Percentiles rank a stretch among this genome's conserved stretches.
Evolutionary conservation across 2,797 vertebrate genomes (phyloP).

Genomic region (Gambelia wislizenii): DNA sequence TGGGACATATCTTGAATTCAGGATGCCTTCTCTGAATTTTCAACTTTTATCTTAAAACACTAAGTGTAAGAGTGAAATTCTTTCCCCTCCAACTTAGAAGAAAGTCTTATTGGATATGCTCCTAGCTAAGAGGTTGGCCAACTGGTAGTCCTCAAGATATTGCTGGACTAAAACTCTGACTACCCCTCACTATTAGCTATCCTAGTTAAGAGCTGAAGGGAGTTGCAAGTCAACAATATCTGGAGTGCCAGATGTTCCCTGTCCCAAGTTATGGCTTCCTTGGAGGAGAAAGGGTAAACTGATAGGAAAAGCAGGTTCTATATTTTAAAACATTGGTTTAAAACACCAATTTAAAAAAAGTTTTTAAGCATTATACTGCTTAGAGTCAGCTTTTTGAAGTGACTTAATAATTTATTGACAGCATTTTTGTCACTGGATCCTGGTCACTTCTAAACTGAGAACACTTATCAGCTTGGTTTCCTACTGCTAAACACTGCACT

Average conservation of each 20-base stretch:
- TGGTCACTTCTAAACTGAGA: neutral
- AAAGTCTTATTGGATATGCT: neutral
- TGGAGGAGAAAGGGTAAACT: too few species aligned
- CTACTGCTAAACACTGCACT: neutral
- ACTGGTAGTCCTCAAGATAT: too few species aligned
- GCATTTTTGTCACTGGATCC: neutral
- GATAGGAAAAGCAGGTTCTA: neutral
- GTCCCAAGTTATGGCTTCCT: too few species aligned
- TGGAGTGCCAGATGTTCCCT: too few species aligned
- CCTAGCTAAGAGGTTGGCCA: too few species aligned
- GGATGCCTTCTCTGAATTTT: neutral
- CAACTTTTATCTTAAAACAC: neutral
- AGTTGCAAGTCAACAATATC: neutral
- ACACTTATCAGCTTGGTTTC: neutral
- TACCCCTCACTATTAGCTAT: neutral
- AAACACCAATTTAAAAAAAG: neutral
- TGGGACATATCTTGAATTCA: neutral
- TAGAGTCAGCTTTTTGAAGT: neutral
- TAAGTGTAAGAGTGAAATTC: neutral
- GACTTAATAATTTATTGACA: neutral
- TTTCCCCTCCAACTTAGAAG: neutral
- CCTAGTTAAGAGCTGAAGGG: neutral
- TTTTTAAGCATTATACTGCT: neutral
- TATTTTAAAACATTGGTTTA: neutral
- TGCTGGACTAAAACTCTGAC: neutral